Percentiles rank a stretch among this genome's conserved stretches.
phyloP scores from a whole-genome alignment of 2,113 vertebrate species.

The Galbula dea region DNA sequence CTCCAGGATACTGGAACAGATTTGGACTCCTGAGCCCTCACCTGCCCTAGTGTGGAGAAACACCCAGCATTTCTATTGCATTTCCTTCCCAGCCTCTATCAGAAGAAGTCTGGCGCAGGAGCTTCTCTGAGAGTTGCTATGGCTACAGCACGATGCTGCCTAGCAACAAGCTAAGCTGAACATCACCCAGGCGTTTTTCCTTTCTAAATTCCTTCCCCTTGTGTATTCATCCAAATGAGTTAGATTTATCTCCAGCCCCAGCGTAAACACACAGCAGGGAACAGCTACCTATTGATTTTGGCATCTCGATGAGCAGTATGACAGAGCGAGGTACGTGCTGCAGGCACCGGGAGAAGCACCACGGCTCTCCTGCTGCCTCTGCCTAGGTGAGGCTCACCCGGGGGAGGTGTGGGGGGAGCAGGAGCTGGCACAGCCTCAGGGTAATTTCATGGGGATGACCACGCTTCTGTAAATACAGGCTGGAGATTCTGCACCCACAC shows the following conservation, averaged over 20 bases:
- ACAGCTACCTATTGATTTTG: not conserved
- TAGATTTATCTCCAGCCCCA: conserved; percentile 25
- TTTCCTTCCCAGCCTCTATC: not conserved
- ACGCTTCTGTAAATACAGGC: not conserved
- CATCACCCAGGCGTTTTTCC: conserved; percentile 46
- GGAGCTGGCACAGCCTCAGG: not conserved
- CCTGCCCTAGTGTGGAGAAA: not conserved
- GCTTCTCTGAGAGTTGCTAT: conserved; percentile 55
- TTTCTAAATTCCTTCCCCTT: not conserved
- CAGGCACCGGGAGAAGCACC: not conserved
- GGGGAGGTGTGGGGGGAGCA: too few relatives aligned
- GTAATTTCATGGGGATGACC: not conserved
- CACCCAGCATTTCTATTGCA: not conserved
- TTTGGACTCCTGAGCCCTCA: not conserved
- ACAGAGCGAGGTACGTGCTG: not conserved
- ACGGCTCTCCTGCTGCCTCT: not conserved
- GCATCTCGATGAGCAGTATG: accelerated
- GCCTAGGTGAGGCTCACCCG: too few relatives aligned
- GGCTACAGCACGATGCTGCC: conserved; percentile 66
- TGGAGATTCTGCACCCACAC: not conserved
- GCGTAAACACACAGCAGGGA: conserved; percentile 30
- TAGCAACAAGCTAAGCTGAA: conserved; percentile 70
- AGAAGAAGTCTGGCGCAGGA: not conserved
- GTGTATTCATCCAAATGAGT: conserved; percentile 46
- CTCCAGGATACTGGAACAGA: not conserved